Base-by-base conservation (phyloP, 1,140 invertebrate genomes). In the Thaumetopoea pityocampa region DNA sequence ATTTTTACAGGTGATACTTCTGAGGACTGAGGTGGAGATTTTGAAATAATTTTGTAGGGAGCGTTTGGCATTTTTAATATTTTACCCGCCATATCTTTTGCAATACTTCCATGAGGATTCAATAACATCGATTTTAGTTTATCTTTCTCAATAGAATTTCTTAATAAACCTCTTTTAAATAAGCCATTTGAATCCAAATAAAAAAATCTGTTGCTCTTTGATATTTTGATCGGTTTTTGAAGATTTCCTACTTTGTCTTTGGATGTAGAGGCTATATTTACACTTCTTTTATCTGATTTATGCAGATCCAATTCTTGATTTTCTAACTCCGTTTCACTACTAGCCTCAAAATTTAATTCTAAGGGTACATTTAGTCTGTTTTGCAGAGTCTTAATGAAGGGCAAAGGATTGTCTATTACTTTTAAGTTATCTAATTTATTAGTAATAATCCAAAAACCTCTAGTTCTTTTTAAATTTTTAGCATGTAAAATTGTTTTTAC, bases 351-450 rank as follows among this genome's bases (percentile, higher is more conserved):
- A 32, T 34, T 15, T 9, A 6, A 27, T 34, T 43, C 32, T 23
- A 41, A 17, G 14, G 29, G 22, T 27, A 43, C n/a, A n/a, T n/a
- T 20, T 26, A 15, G 5, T 5, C 9, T 17, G 1, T 30, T 40
- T 7, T 10, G 19, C 2, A 14, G 15, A 12, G 2, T 26, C 32
- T 54, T 51, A 28, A 84, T 61, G 56, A 70, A 84, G 14, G 62
- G 64, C 43, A 80, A 46, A 3, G 80, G 77, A 43, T 80, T 67
- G 33, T 84, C 70, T 35, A 82, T 65, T 8, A 84, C 68, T 50
- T 67, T 67, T 7, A 53, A 29, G 47, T 82, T 76, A 40, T 82
- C 71, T 30, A 72, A 15, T 63, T 74, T 79, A 37, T 77, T 64
- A 3, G 67, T 74, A 9, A 48, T 74, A 32, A 84, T 79, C 73